Conservation (phyloP, 2,797 vertebrate genomes). For the Crax fasciolata region DNA sequence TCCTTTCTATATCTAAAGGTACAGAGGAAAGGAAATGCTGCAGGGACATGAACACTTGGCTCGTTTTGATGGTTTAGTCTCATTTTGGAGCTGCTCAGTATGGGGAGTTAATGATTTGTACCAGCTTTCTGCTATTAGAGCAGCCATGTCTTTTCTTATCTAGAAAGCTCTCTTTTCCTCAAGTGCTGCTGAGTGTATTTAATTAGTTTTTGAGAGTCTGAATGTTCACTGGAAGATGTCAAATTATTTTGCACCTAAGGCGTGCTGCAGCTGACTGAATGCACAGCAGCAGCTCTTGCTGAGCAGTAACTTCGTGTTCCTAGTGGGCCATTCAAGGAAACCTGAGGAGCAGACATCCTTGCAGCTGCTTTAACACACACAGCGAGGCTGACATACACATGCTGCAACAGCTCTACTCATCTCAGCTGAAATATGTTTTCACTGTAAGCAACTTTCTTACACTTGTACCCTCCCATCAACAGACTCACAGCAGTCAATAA, state of each 20-base stretch:
- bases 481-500: background rate
- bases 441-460: background rate
- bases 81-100: background rate
- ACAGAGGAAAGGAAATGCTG: background rate
- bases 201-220: conserved; percentile 57
- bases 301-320: background rate
- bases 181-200: conserved; percentile 21
- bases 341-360: background rate
- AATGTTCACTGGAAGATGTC: conserved; percentile 39
- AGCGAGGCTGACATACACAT: background rate
- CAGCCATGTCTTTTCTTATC: background rate
- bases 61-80: background rate
- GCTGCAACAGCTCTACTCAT: background rate
- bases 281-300: background rate
- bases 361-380: background rate
- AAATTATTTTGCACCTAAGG: conserved; percentile 26
- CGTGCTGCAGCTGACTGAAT: conserved; percentile 24
- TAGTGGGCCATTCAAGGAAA: background rate
- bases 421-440: background rate
- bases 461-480: background rate
- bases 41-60: background rate
- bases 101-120: background rate
- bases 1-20: background rate
- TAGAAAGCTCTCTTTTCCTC: background rate
- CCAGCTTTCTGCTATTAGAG: background rate